Evolutionary conservation across 2,113 vertebrate genomes (phyloP), one percentile per base, ranked within the genome.

Genomic region (Podarcis raffonei): DNA sequence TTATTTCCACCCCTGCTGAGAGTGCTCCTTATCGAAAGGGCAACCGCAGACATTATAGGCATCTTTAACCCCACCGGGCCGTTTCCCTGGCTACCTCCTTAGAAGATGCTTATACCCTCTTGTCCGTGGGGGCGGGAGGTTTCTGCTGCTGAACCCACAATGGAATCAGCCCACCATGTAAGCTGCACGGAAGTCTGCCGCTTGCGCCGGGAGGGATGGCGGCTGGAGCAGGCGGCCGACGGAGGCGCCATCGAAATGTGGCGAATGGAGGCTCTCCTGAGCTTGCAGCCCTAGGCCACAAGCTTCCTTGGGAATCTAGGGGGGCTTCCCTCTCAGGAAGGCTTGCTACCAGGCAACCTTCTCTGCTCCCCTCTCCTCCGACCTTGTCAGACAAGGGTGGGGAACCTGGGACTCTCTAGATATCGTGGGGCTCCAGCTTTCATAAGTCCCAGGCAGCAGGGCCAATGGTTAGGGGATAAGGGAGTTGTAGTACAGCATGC

Each of bases 51-150:
- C 25, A n/a, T 75, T 66, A 83, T 27, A 25, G 81, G 59, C 71
- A 88, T 83, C 81, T 80, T 88, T 88, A 83, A 83, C 81, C 71
- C 81, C 74, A 77, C 72, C 53, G 72, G 72, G 69, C 81, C 42
- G 81, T 77, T 88, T 88, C 87, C 87, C 62, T 88, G 81, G 5
- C 87, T 53, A 83, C 87, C 53, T 83, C 72, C 57, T 88, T 83
- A 83, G 87, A 68, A 88, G 81, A 77, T 42, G 37, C 72, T 88
- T 83, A 77, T 35, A 32, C 13, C 37, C 81, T 77, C 81, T 83
- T 83, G 59, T 53, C 81, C 37, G 16, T 83, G 74, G 81, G 65
- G 81, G 59, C 53, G 39, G 81, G 62, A 62, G 81, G 23, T 15
- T 68, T 77, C 72, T 88, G 42, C 72, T 32, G 59, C 48, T 42